Evolutionary conservation across 2,888 invertebrate species (phyloP), one percentile per base, ranked within the genome.

Genomic region (Aleiodes leptofemur): DNA sequence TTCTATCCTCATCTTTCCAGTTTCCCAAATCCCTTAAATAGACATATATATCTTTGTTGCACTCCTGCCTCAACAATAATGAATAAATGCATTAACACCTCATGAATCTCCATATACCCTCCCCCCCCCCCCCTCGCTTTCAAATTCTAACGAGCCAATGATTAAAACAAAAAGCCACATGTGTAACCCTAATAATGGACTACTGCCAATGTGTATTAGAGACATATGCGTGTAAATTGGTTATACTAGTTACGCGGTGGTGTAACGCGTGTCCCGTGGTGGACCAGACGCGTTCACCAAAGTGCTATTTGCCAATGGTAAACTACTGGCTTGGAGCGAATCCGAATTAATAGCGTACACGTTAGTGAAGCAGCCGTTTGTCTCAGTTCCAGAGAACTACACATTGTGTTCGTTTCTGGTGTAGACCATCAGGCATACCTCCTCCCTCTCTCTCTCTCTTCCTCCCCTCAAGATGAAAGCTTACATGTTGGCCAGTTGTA

Each of bases 221-320:
- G 23, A 59, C 59, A 74, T 69, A 57, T 70, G 55, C 71, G 69
- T 59, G 51, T 53, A 29, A 16, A 53, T 43, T 66, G 34, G 50
- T 53, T 71, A 57, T 69, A 51, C 38, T 64, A 29, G 64, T 69
- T 55, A 53, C 50, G 71, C 57, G 71, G 79, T 57, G 50, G 51
- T 72, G 73, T 78, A 74, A 78, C 77, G 74, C 78, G 78, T 79
- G 77, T 78, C 74, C 69, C 69, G 76, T 72, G 68, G 61, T 66
- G 56, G 72, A 59, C 69, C 77, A 72, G 59, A 69, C 68, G 75
- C 68, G 51, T 68, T 68, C 61, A 64, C 76, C 61, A 72, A 75
- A 72, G 74, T 76, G 75, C 76, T 79, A 79, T 79, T 79, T 79
- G 78, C 76, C 74, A 61, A 71, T 72, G 73, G 77, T 78, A 78